Evolutionary conservation across 2,113 vertebrate genomes (phyloP).

Genomic region (Cyprinus carpio): DNA sequence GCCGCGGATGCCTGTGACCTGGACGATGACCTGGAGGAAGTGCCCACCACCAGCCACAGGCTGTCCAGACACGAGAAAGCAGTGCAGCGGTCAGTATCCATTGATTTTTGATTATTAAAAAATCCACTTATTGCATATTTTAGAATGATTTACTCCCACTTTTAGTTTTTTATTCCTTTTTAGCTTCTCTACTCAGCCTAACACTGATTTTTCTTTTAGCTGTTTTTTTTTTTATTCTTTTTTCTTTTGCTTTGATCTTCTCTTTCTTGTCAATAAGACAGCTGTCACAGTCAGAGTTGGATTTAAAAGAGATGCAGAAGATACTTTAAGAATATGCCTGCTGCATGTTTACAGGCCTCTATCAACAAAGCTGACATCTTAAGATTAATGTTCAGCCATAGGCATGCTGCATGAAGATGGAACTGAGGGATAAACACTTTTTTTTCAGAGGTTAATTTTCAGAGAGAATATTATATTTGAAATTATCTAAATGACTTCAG

Average conservation of each 20-base stretch:
- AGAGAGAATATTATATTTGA: neutral
- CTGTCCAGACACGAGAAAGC: slow-evolving; percentile 95
- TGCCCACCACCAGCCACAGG: slow-evolving; percentile 98
- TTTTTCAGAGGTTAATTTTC: neutral
- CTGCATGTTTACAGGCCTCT: neutral
- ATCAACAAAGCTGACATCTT: neutral
- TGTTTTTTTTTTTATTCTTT: slow-evolving; percentile 15
- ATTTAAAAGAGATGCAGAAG: neutral
- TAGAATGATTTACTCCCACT: slow-evolving; percentile 56
- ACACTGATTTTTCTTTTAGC: slow-evolving; percentile 41
- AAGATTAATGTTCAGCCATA: neutral
- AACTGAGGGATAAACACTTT: neutral
- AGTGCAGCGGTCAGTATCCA: slow-evolving; percentile 99
- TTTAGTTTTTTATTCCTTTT: slow-evolving; percentile 39
- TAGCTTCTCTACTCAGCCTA: neutral
- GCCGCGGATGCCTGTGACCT: slow-evolving; percentile 89
- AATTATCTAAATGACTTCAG: neutral
- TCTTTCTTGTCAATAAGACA: slow-evolving; percentile 29
- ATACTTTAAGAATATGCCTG: neutral
- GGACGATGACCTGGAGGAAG: slow-evolving; percentile 94
- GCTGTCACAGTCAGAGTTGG: neutral
- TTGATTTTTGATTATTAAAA: slow-evolving; percentile 75
- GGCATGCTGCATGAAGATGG: neutral
- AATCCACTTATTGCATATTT: slow-evolving; percentile 51
- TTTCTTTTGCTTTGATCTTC: slow-evolving; percentile 50